A percentile compares a stretch with the other conserved stretches of the same genome.
These are phyloP conservation scores for Margarornis squamiger DNA, from an alignment of 2,797 vertebrate genomes.

Conservation along the genomic window DNA sequence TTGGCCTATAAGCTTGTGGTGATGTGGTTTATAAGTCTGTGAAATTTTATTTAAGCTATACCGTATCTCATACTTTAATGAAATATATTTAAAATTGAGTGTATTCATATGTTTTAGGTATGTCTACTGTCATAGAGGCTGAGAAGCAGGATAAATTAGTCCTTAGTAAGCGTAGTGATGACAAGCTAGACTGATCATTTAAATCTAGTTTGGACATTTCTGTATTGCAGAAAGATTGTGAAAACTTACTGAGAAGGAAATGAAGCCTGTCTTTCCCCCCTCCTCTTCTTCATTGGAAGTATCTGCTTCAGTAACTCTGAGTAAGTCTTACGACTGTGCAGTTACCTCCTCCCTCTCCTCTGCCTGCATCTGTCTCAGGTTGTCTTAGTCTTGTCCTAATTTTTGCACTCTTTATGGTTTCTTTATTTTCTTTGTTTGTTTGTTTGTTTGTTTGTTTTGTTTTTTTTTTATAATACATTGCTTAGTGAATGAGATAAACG, in stretches of 20 bases:
- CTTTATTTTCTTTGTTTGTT: neutral
- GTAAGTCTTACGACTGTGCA: neutral
- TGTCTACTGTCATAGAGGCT: neutral
- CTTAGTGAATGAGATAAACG: neutral
- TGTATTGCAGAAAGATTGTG: neutral
- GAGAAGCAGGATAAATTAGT: neutral
- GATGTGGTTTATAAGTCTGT: neutral
- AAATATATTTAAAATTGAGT: neutral
- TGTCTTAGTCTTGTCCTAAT: neutral
- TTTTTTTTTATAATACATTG: neutral
- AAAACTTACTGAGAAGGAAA: neutral
- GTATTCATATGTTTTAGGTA: neutral
- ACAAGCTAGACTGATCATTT: neutral
- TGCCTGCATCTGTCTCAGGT: neutral
- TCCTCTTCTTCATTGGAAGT: neutral
- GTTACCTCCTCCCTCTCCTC: neutral
- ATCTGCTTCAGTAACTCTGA: neutral
- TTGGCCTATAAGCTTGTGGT: neutral
- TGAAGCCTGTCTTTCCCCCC: neutral
- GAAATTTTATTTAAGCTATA: neutral
- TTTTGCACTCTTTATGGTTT: neutral
- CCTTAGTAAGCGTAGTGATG: neutral
- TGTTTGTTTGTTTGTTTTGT: no score
- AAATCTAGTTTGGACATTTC: neutral
- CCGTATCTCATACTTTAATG: neutral